Evolutionary conservation across 2,113 vertebrate species (phyloP).

Genomic region (Cephalopholis sonnerati): DNA sequence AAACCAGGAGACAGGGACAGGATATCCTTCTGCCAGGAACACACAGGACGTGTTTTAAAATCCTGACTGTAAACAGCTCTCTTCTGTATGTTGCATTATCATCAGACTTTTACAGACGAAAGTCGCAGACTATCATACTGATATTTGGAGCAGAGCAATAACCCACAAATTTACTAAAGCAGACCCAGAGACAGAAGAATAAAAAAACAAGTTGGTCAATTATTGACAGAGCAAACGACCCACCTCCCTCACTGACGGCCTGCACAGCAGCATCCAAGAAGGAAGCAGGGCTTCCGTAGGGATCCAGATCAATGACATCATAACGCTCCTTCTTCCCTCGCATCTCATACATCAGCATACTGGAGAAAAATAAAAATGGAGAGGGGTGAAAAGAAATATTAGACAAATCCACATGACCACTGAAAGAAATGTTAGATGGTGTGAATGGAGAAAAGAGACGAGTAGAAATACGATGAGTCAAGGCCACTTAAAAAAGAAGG

Average conservation of each 20-base stretch:
- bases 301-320: slow-evolving; percentile 94
- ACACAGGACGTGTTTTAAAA: neutral
- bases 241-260: slow-evolving; percentile 92
- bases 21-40: neutral
- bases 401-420: neutral
- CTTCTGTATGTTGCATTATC: neutral
- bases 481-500: neutral
- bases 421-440: neutral
- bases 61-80: neutral
- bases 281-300: slow-evolving; percentile 90
- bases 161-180: neutral
- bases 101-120: neutral
- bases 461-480: neutral
- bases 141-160: neutral
- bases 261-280: slow-evolving; percentile 94
- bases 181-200: neutral
- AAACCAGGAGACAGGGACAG: neutral
- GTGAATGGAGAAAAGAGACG: neutral
- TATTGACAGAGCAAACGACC: slow-evolving; percentile 28
- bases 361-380: slow-evolving; percentile 40
- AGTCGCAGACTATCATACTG: neutral
- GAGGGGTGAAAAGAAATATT: neutral
- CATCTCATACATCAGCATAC: slow-evolving; percentile 90
- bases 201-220: neutral
- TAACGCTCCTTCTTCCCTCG: slow-evolving; percentile 85